Base-by-base conservation (phyloP, 2,113 vertebrate genomes). In the Gasterosteus nipponicus region DNA sequence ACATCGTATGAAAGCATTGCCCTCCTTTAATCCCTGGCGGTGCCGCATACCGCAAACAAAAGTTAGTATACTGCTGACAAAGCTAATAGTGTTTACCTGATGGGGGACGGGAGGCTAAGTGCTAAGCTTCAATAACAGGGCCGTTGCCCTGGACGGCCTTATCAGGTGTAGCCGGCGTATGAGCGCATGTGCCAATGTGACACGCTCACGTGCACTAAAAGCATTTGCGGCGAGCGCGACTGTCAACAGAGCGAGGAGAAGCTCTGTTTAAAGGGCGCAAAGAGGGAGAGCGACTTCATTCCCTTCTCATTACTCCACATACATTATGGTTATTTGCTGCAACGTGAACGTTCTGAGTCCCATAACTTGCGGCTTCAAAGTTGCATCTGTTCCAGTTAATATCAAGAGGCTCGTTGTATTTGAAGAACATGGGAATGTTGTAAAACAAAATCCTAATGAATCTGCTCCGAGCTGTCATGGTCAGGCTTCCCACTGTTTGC, bases 371-470 rank as follows among this genome's bases (percentile, higher is more conserved):
- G 22, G 10, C 49, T 51, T 49, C 49, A 51, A 68, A 71, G 61
- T 72, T 73, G 19, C 61, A 58, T 59, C 0, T 44, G 0, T 60
- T 75, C 16, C 22, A 68, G 10, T 53, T 15, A 0, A 8, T 54
- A 47, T 64, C 65, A 59, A 85, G 69, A 80, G 66, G 44, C 56
- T 60, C 41, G 69, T 86, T 90, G 83, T 53, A 71, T 73, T 41
- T 16, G 59, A 74, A 79, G 10, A 51, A 79, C 56, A 75, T 53
- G 38, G 33, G 68, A 72, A 73, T 49, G 58, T 62, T 66, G 51
- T 83, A 31, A 82, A 73, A 26, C 16, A 38, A 75, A 74, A 66
- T 31, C 18, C 18, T 63, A 63, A 56, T 38, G 12, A 65, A 57
- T 69, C 58, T 63, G 18, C 44, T 35, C 29, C 39, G 10, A 67